Conservation (phyloP, 2,113 vertebrate genomes). For the Centropristis striata region DNA sequence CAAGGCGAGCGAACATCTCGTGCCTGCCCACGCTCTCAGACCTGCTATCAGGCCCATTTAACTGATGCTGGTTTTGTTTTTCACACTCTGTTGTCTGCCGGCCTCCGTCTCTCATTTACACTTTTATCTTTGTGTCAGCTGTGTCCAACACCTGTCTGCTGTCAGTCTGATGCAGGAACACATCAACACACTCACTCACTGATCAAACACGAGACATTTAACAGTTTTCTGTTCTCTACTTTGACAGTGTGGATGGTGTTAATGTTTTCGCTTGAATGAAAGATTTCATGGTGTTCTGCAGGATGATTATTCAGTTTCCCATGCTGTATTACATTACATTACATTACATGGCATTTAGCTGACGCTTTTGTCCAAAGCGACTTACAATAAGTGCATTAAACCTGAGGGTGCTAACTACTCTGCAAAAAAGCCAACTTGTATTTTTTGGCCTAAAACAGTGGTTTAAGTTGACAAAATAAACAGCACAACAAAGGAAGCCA, state of each 20-base stretch:
- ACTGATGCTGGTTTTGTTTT: conserved; percentile 4
- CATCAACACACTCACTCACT: background rate
- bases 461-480: too few species aligned
- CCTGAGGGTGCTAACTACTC: too few species aligned
- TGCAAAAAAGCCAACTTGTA: too few species aligned
- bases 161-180: conserved; percentile 13
- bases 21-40: conserved; percentile 63
- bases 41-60: conserved; percentile 48
- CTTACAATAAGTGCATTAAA: too few species aligned
- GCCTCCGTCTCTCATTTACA: conserved; percentile 25
- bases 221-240: background rate
- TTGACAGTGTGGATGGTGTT: background rate
- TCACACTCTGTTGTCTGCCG: conserved; percentile 24
- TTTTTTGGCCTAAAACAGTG: too few species aligned
- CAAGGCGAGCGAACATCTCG: conserved; percentile 51
- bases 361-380: too few species aligned
- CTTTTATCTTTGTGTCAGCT: conserved; percentile 7
- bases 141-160: conserved; percentile 35
- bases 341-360: too few species aligned
- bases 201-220: background rate
- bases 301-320: too few species aligned
- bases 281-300: background rate
- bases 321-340: too few species aligned
- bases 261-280: background rate
- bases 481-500: too few species aligned